Evolutionary conservation across 2,888 invertebrate species (phyloP).

Genomic region (Diaprepes abbreviatus): DNA sequence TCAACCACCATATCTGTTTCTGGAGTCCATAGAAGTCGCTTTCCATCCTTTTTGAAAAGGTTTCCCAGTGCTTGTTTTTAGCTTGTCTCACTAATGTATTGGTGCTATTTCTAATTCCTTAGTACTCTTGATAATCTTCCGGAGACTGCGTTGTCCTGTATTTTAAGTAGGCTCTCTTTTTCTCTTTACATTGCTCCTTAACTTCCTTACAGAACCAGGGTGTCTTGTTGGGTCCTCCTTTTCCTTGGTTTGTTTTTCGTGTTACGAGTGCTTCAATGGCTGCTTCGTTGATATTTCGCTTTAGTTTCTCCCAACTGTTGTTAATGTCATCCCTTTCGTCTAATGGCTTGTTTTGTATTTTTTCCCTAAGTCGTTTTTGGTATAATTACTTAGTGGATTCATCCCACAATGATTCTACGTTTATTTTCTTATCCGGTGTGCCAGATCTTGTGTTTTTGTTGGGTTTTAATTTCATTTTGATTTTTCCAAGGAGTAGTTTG

Average conservation of each 20-base stretch:
- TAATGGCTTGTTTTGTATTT: no score
- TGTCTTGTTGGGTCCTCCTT: background rate
- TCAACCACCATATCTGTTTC: constrained; percentile 29
- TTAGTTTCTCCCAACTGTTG: constrained; percentile 3
- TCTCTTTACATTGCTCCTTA: background rate
- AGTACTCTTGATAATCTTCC: constrained; percentile 22
- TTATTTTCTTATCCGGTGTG: background rate
- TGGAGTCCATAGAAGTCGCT: constrained; percentile 26
- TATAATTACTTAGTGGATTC: background rate
- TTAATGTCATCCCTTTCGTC: background rate
- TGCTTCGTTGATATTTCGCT: constrained; percentile 1
- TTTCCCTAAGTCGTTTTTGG: constrained; percentile 5
- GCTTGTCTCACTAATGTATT: constrained; percentile 7
- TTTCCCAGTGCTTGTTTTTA: constrained; percentile 1
- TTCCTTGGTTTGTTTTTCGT: background rate
- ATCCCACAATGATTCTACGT: constrained; percentile 1
- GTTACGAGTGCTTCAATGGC: background rate
- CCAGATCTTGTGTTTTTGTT: no score
- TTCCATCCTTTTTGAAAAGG: constrained; percentile 23
- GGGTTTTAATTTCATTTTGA: no score
- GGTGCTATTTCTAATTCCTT: constrained; percentile 10
- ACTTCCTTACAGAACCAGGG: constrained; percentile 7
- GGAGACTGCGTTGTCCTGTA: background rate
- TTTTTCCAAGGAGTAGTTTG: no score
- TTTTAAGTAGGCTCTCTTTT: constrained; percentile 10